phyloP scores from a whole-genome alignment of 2,888 invertebrate genomes.

The Gasteruption jaculator region DNA sequence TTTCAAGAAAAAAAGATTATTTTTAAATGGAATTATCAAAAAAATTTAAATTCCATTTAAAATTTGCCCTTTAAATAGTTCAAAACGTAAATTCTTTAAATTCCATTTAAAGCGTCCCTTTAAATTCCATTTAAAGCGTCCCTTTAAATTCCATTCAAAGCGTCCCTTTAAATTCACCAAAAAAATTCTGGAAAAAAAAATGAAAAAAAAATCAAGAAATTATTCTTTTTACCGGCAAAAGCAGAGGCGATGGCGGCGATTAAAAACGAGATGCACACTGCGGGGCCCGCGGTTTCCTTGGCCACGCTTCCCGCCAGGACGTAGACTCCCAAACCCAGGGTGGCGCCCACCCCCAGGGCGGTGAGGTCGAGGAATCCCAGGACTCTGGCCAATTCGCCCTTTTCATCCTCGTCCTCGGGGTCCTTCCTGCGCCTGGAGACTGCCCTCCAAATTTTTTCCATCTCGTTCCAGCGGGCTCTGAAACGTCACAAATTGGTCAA shows the following conservation, averaged over 20 bases:
- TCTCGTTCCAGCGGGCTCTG: too few relatives aligned
- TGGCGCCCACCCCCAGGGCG: constrained; percentile 81
- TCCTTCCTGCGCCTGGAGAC: constrained; percentile 54
- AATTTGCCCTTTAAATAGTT: too few relatives aligned
- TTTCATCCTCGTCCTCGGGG: constrained; percentile 38
- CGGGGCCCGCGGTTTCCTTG: constrained; percentile 82
- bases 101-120: too few relatives aligned
- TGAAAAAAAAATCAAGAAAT: constrained; percentile 1
- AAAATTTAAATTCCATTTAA: too few relatives aligned
- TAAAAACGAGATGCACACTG: constrained; percentile 84
- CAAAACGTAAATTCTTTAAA: too few relatives aligned
- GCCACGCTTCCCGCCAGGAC: constrained; percentile 90
- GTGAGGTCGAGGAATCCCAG: constrained; percentile 81
- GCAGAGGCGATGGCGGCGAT: constrained; percentile 90
- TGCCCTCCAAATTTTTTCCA: too few relatives aligned
- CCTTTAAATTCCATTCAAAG: too few relatives aligned
- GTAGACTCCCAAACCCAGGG: constrained; percentile 91
- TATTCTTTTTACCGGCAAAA: constrained; percentile 71
- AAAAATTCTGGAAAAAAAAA: constrained; percentile 6
- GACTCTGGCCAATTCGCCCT: constrained; percentile 60
- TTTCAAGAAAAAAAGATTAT: neutral
- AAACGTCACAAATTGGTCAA: too few relatives aligned
- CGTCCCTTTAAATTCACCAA: too few relatives aligned
- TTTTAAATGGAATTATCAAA: too few relatives aligned
- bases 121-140: too few relatives aligned